Base-by-base conservation (phyloP, 2,888 invertebrate species). In the Dynastes hyllus region DNA sequence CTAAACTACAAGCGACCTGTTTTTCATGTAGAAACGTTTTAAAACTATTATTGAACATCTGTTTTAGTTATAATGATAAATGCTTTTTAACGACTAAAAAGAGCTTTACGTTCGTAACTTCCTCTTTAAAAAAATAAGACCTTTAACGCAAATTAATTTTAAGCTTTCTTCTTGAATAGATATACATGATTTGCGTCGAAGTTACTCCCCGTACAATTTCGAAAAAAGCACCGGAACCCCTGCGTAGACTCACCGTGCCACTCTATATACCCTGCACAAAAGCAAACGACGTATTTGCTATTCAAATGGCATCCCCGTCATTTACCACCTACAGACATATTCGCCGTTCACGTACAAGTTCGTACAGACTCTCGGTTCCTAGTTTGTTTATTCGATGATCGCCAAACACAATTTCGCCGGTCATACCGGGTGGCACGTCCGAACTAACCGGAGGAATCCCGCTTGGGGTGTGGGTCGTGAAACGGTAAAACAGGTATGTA, bases 301-400 rank as follows among this genome's bases (percentile, higher is more conserved):
- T 66, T 66, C 66, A 66, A 66, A 66, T 66, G 66, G 66, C 66
- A 66, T 66, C 37, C 37, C 66, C n/a, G 66, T 66, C 32, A 66
- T 66, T 40, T 66, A n/a, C 66, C 66, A 45, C 40, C 66, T 16
- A 16, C 40, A 40, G 40, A 29, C 40, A 65, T 65, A 65, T 40
- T 16, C 22, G n/a, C 11, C 37, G 37, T 37, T 37, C 66, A 66
- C 37, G 16, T 66, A n/a, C 66, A 40, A 13, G 16, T 40, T 11
- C 66, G 16, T 2, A 40, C 40, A 66, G 32, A 37, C 40, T 13
- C 40, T 40, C 4, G 66, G 11, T 11, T 45, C 45, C 66, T 77
- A 77, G 67, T 77, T 77, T 77, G 77, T 77, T 77, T 77, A 77
- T 77, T 77, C 77, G 77, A 77, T 55, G 77, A 77, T 77, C 77